phyloP scores from a whole-genome alignment of 2,797 vertebrate species.

The Sarcoramphus papa region DNA sequence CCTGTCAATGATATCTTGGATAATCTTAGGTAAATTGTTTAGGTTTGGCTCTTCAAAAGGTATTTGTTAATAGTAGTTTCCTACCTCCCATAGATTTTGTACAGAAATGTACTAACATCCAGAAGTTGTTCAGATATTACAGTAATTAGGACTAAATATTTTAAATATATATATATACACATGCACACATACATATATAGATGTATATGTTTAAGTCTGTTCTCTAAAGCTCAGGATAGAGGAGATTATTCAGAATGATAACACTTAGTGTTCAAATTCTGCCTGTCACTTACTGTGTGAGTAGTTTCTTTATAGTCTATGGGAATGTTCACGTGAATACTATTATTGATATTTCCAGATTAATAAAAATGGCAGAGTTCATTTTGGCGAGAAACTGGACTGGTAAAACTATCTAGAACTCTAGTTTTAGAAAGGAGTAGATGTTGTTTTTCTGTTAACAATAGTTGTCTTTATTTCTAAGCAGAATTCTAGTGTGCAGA shows the following conservation, averaged over 20 bases:
- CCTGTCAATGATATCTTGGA: neutral
- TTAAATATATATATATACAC: neutral
- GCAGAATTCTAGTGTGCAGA: neutral
- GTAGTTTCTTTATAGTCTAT: neutral
- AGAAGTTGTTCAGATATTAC: neutral
- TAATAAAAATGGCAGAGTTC: neutral
- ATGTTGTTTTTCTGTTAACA: neutral
- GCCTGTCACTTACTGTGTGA: neutral
- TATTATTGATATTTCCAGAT: neutral
- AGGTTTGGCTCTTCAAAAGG: neutral
- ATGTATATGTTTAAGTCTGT: neutral
- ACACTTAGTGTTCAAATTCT: neutral
- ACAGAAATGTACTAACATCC: neutral
- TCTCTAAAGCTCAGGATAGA: neutral
- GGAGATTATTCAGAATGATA: neutral
- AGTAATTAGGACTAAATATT: neutral
- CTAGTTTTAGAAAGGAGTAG: neutral
- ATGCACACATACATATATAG: neutral
- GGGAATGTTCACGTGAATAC: neutral
- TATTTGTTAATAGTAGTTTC: neutral
- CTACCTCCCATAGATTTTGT: neutral
- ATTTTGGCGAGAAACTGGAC: neutral
- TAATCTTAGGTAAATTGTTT: neutral
- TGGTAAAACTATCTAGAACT: neutral
- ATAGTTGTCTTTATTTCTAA: neutral